Evolutionary conservation across 2,113 vertebrate genomes (phyloP), one percentile per base, ranked within the genome.

Genomic region (Gymnocephalus cernua): DNA sequence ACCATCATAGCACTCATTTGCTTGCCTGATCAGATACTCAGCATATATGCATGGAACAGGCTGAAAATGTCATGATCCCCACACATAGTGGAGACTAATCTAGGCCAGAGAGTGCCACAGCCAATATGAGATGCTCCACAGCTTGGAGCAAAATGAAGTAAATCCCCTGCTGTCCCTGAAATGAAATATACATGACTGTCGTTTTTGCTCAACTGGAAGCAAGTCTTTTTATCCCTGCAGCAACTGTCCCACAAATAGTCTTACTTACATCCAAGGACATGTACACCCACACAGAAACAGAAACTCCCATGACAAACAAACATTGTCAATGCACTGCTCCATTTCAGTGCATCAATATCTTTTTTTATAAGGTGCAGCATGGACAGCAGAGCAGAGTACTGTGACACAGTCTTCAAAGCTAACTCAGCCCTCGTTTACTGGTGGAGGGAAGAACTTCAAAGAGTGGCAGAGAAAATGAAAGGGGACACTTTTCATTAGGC

Each of bases 121-220:
- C 78, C 50, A 69, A 77, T 75, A 59, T 12, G 61, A 53, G 61
- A 62, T 29, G 57, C 82, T 82, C 67, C 62, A 11, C 41, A 80
- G 82, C 90, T 89, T 21, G 69, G 32, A 86, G 89, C 82, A 62
- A 87, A 86, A 78, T 21, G 21, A 74, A 83, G 88, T 83, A 77
- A 80, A 91, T 88, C 77, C 66, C 82, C 59, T 54, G 53, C 80
- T 83, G 68, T 82, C 44, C 50, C 83, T 57, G 32, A 71, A 63
- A 90, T 93, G 80, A 93, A 90, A 93, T 91, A 92, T 87, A 92
- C 85, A 93, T 87, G 86, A 87, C 58, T 78, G 65, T 69, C 45
- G 1, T 58, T 78, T 53, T 70, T 75, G 71, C 82, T 91, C 78
- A 77, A 74, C 84, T 88, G 77, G 77, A 66, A 74, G 77, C 75